Evolutionary conservation across 2,113 vertebrate genomes (phyloP).

Genomic region (Pelecanus crispus): DNA sequence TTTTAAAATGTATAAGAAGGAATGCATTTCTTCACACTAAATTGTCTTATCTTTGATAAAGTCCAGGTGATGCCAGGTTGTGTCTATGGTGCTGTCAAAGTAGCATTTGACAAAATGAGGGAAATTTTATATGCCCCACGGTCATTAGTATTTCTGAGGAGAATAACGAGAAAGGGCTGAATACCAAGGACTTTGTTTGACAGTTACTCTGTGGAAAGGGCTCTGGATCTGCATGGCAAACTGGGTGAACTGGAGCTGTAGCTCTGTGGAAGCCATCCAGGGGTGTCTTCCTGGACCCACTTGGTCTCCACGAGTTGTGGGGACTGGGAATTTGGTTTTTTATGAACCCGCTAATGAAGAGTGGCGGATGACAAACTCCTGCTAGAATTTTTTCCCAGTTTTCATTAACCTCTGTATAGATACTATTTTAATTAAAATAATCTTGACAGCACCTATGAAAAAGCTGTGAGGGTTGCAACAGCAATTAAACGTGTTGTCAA

Average conservation of each 20-base stretch:
- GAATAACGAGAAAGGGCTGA: not conserved
- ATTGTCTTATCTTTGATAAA: not conserved
- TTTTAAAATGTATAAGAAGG: not conserved
- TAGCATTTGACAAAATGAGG: not conserved
- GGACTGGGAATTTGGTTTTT: not conserved
- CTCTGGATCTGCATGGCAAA: not conserved
- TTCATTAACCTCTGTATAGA: conserved; percentile 42
- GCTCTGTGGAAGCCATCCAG: not conserved
- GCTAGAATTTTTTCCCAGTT: not conserved
- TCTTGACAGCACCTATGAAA: conserved; percentile 32
- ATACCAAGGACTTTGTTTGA: not conserved
- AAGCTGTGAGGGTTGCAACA: not conserved
- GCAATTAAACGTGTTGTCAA: conserved; percentile 48
- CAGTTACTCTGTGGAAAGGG: not conserved
- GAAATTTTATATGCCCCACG: not conserved
- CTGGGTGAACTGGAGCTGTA: not conserved
- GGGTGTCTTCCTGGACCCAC: not conserved
- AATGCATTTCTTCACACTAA: not conserved
- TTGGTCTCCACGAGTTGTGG: not conserved
- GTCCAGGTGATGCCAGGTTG: not conserved
- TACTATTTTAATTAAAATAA: conserved; percentile 44
- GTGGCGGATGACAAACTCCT: not conserved
- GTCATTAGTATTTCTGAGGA: not conserved
- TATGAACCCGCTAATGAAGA: not conserved
- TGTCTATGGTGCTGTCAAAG: not conserved